Percentiles rank a stretch among this genome's conserved stretches.
Conservation (phyloP, 2,888 invertebrate species). For the Elmis aenea region DNA sequence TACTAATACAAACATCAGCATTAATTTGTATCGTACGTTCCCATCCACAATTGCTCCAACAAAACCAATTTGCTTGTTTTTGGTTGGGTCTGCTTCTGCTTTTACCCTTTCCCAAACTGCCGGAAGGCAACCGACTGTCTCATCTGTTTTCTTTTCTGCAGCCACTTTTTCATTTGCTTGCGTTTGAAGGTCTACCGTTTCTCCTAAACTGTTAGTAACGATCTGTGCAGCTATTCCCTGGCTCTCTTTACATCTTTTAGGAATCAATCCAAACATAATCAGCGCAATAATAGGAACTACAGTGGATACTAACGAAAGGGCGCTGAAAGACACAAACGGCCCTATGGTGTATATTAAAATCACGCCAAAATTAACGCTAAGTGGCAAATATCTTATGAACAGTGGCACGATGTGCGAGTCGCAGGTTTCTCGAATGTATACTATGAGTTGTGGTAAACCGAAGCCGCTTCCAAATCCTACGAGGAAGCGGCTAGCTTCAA, state of each 20-base stretch:
- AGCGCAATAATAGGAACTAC: slow-evolving; percentile 18
- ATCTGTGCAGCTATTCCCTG: no score
- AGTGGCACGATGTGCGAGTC: slow-evolving; percentile 13
- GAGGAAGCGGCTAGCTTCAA: slow-evolving; percentile 20
- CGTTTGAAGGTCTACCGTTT: no score
- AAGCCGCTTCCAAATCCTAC: slow-evolving; percentile 26
- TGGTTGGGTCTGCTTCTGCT: no score
- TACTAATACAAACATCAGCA: slow-evolving; percentile 23
- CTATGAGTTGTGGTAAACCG: slow-evolving; percentile 23
- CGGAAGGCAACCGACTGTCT: no score
- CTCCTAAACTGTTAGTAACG: no score
- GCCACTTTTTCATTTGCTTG: neutral
- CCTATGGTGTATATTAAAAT: slow-evolving; percentile 20
- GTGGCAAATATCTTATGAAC: slow-evolving; percentile 18
- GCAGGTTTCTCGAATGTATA: slow-evolving; percentile 25
- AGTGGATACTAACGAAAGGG: slow-evolving; percentile 17
- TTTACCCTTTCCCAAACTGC: no score
- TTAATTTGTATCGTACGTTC: slow-evolving; percentile 16
- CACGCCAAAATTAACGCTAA: slow-evolving; percentile 21
- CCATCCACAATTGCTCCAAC: slow-evolving; percentile 11
- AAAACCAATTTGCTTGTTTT: slow-evolving; percentile 10
- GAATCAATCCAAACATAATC: slow-evolving; percentile 19
- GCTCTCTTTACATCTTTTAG: no score
- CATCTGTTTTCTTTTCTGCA: neutral
- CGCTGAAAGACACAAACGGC: slow-evolving; percentile 18